Percentiles rank a stretch among this genome's conserved stretches.
phyloP scores from a whole-genome alignment of 1,140 invertebrate genomes.

The Harlomillsia oculata region DNA sequence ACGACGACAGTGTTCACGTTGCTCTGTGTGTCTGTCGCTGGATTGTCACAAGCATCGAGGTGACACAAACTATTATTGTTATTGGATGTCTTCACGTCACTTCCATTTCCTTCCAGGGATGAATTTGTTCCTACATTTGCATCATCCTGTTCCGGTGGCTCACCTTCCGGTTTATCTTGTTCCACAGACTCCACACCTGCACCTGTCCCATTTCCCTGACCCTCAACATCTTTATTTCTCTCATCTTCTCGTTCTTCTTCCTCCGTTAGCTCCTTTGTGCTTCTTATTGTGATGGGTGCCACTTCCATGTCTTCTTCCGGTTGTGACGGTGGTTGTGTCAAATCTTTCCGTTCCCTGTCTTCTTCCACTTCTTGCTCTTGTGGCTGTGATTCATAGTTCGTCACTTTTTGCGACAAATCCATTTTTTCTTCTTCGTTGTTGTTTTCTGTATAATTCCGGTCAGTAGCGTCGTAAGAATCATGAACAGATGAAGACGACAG shows the following conservation, averaged over 20 bases:
- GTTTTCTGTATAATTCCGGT: too few relatives aligned
- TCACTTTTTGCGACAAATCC: too few relatives aligned
- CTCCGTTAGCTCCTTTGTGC: not conserved
- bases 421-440: too few relatives aligned
- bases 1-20: not conserved
- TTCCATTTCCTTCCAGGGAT: constrained; percentile 20
- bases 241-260: not conserved
- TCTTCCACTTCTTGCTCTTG: not conserved
- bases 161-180: constrained; percentile 22
- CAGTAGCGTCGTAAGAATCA: too few relatives aligned
- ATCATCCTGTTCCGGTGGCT: not conserved
- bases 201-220: not conserved
- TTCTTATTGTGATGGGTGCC: not conserved
- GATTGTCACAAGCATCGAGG: not conserved
- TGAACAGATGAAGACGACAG: too few relatives aligned
- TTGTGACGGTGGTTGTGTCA: not conserved
- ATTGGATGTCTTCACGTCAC: constrained; percentile 14
- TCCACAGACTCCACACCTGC: not conserved
- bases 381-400: too few relatives aligned
- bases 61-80: constrained; percentile 9
- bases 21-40: not conserved
- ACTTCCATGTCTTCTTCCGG: not conserved
- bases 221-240: not conserved
- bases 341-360: too few relatives aligned
- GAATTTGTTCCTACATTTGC: not conserved